Evolutionary conservation across 2,113 vertebrate genomes (phyloP).

Genomic region (Hippocampus barbouri): DNA sequence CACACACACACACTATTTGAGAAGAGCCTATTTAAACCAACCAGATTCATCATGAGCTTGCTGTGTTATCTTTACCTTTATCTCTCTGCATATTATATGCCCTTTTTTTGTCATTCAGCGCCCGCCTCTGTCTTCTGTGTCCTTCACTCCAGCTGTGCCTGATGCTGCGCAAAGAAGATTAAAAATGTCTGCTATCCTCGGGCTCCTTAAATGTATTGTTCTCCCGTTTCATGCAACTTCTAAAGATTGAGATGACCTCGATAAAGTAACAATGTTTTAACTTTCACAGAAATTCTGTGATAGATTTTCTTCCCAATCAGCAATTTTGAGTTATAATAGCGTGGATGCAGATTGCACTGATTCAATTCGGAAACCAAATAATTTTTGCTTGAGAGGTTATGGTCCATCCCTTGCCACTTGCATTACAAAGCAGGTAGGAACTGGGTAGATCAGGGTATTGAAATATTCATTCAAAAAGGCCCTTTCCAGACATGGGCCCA

Average conservation of each 20-base stretch:
- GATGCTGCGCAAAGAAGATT: conserved; percentile 23
- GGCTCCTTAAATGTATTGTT: conserved; percentile 29
- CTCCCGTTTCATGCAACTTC: conserved; percentile 24
- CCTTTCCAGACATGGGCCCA: conserved; percentile 52
- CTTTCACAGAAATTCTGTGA: conserved; percentile 17
- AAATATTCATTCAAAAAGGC: conserved; percentile 70
- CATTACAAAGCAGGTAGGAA: conserved; percentile 55
- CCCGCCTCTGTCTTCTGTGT: conserved; percentile 12
- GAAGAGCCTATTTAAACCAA: background rate
- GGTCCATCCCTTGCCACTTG: conserved; percentile 37
- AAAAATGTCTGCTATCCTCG: conserved; percentile 14
- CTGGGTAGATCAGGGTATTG: conserved; percentile 56
- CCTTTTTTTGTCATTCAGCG: background rate
- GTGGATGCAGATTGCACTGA: conserved; percentile 6
- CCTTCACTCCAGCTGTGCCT: conserved; percentile 22
- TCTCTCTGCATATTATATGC: background rate
- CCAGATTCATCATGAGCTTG: background rate
- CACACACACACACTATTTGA: too few relatives aligned
- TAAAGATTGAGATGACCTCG: background rate
- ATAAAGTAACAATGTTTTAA: conserved; percentile 16
- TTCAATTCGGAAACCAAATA: background rate
- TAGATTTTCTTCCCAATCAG: conserved; percentile 38
- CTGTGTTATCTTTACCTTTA: conserved; percentile 25
- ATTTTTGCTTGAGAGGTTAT: conserved; percentile 43
- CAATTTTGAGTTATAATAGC: conserved; percentile 28